Percentiles rank a stretch among this genome's conserved stretches.
Conservation (phyloP, 2,113 vertebrate species). For the Mus musculus region DNA sequence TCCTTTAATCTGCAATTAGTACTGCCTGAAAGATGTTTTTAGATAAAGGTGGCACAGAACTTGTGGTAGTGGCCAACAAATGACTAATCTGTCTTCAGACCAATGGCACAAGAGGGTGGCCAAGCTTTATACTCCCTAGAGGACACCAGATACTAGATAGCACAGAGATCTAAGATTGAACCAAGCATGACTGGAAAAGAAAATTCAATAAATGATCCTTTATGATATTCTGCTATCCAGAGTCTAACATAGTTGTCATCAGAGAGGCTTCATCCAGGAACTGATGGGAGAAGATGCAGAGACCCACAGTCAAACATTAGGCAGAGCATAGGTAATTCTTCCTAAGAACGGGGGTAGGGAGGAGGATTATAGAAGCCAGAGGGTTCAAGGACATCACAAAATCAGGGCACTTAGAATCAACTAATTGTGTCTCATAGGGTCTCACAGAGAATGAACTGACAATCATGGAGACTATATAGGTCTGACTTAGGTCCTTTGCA, state of each 20-base stretch:
- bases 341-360: not conserved
- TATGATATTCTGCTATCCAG: not conserved
- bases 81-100: not conserved
- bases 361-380: not conserved
- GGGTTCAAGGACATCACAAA: not conserved
- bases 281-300: not conserved
- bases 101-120: not conserved
- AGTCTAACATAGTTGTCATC: not conserved
- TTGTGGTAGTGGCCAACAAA: not conserved
- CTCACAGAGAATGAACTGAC: not conserved
- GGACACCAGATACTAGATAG: not conserved
- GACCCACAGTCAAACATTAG: not conserved
- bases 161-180: not conserved
- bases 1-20: not conserved
- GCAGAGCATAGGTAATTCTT: not conserved
- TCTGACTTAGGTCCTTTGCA: not conserved
- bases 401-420: not conserved
- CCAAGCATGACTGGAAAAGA: not conserved
- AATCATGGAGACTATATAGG: not conserved
- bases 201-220: not conserved
- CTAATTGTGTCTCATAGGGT: not conserved
- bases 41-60: not conserved
- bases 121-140: not conserved
- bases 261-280: not conserved
- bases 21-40: not conserved